Evolutionary conservation across 2,113 vertebrate species (phyloP).

Genomic region (Gopherus flavomarginatus): DNA sequence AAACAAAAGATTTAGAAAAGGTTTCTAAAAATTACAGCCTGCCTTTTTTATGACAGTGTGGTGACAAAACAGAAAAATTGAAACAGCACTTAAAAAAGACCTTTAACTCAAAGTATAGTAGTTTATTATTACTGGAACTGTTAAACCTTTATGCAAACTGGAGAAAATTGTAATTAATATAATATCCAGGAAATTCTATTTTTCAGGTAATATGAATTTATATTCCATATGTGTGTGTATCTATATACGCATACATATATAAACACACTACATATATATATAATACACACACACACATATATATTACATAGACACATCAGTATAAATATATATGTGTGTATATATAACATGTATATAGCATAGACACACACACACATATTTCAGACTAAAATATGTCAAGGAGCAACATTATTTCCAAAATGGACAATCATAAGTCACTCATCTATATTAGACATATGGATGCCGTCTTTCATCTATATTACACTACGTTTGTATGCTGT

Average conservation of each 20-base stretch:
- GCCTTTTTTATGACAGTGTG: not conserved
- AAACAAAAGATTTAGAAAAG: not conserved
- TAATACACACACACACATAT: not conserved
- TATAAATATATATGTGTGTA: not conserved
- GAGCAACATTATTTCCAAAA: not conserved
- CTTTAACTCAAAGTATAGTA: not conserved
- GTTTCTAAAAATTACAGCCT: constrained; percentile 5
- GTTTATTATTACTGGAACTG: not conserved
- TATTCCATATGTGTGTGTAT: not conserved
- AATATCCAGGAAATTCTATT: not conserved
- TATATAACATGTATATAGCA: not conserved
- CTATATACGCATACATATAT: not conserved
- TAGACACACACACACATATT: not conserved
- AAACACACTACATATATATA: not conserved
- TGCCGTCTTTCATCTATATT: not conserved
- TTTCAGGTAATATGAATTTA: not conserved
- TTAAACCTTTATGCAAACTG: not conserved
- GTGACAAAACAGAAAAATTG: constrained; percentile 6
- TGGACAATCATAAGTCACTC: not conserved
- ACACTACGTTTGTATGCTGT: not conserved
- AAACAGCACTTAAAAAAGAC: not conserved
- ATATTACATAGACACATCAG: not conserved
- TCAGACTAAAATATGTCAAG: not conserved
- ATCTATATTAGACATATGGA: not conserved
- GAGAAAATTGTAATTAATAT: not conserved